phyloP scores from a whole-genome alignment of 2,888 invertebrate genomes.

The Agrochola macilenta region DNA sequence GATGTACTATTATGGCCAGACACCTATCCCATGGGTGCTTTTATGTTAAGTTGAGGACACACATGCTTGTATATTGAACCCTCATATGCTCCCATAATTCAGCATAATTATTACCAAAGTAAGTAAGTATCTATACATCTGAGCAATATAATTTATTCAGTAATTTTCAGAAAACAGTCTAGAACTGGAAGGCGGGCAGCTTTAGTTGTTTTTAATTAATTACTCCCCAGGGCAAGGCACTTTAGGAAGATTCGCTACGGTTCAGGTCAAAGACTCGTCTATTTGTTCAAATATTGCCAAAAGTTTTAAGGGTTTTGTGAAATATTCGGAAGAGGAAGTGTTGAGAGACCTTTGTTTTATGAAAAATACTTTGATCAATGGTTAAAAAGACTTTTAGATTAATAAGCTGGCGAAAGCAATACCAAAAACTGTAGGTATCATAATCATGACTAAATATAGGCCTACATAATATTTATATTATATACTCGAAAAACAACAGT shows the following conservation, averaged over 20 bases:
- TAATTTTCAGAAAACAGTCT: conserved; percentile 55
- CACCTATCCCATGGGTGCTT: too few relatives aligned
- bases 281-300: conserved; percentile 19
- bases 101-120: background rate
- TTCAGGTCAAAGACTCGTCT: conserved; percentile 36
- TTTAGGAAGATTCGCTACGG: conserved; percentile 50
- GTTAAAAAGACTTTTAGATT: background rate
- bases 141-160: conserved; percentile 59
- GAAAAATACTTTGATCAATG: background rate
- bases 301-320: conserved; percentile 10
- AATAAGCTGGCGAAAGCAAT: background rate
- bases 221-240: conserved; percentile 58
- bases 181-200: conserved; percentile 59
- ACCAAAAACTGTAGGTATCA: background rate
- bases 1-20: too few relatives aligned
- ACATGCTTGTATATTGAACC: too few relatives aligned
- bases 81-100: background rate
- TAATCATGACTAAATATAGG: background rate
- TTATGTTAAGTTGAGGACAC: too few relatives aligned
- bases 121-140: background rate
- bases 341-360: background rate
- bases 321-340: background rate
- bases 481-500: background rate
- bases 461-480: background rate
- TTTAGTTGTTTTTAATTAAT: conserved; percentile 72